phyloP scores from a whole-genome alignment of 1,140 invertebrate species.

The Penaeus japonicus region DNA sequence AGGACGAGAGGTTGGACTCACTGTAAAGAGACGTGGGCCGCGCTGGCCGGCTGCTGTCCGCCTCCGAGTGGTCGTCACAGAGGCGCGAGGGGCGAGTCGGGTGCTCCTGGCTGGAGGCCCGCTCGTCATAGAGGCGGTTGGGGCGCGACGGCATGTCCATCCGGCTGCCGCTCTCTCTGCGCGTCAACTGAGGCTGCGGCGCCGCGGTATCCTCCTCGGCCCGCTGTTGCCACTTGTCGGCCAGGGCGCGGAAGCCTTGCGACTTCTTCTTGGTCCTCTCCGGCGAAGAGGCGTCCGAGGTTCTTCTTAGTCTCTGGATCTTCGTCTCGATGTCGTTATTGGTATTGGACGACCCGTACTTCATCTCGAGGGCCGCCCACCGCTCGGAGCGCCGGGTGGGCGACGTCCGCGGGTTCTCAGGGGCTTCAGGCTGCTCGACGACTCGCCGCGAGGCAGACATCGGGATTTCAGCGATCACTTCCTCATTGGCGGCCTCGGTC shows the following conservation, averaged over 20 bases:
- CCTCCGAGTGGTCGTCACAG: constrained; percentile 7
- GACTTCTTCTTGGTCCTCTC: constrained; percentile 52
- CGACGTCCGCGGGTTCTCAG: background rate
- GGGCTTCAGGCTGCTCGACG: background rate
- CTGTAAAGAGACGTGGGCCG: constrained; percentile 6
- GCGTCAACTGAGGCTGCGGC: constrained; percentile 36
- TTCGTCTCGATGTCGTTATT: constrained; percentile 43
- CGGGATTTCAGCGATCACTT: constrained; percentile 49
- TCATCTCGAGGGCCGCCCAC: constrained; percentile 55
- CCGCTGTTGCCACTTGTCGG: constrained; percentile 65
- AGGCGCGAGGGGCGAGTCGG: constrained; percentile 28
- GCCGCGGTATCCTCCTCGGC: constrained; percentile 59
- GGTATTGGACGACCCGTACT: constrained; percentile 40
- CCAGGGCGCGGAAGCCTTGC: constrained; percentile 64
- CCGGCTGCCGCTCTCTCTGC: constrained; percentile 28
- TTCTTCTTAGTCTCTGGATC: constrained; percentile 41
- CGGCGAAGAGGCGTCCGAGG: constrained; percentile 31
- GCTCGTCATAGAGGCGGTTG: constrained; percentile 21
- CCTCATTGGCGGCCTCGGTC: constrained; percentile 20
- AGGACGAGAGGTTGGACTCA: constrained; percentile 9
- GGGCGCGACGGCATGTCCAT: constrained; percentile 13
- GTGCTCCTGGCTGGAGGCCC: constrained; percentile 13
- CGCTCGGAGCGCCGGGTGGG: constrained; percentile 14
- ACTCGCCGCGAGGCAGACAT: constrained; percentile 23
- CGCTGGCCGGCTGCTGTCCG: background rate